Evolutionary conservation across 2,888 invertebrate genomes (phyloP).

Genomic region (Dolichopus griseipennis): DNA sequence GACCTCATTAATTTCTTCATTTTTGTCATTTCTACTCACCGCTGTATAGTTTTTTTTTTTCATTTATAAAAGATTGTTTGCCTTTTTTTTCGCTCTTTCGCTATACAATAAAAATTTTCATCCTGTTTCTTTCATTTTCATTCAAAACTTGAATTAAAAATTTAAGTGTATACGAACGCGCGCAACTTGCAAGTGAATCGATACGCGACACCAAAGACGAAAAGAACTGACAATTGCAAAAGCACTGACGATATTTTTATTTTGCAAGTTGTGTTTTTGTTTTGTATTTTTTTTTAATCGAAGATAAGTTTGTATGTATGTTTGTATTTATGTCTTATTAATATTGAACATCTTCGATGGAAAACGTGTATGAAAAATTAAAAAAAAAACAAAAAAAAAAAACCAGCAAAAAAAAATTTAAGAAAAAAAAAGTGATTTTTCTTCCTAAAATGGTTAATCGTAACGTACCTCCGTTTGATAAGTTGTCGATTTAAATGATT

Average conservation of each 20-base stretch:
- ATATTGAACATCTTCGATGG: slow-evolving; percentile 1
- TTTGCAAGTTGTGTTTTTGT: neutral
- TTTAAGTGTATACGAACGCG: neutral
- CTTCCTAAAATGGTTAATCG: neutral
- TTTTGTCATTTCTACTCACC: neutral
- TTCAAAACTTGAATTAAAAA: neutral
- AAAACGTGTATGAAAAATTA: neutral
- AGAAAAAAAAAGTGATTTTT: neutral
- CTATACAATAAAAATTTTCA: neutral
- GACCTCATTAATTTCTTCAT: neutral
- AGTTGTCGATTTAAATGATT: neutral
- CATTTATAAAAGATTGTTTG: too few species aligned
- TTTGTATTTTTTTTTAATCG: neutral
- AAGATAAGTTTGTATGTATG: neutral
- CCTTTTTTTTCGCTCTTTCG: too few species aligned
- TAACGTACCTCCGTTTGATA: neutral
- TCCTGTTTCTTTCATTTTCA: slow-evolving; percentile 6
- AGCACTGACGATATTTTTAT: neutral
- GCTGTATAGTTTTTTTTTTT: neutral
- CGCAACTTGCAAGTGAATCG: neutral
- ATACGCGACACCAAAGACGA: neutral
- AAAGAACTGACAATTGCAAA: too few species aligned
- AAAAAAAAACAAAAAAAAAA: neutral
- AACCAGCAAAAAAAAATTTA: too few species aligned
- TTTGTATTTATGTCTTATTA: neutral